These are phyloP conservation scores for Peromyscus aztecus DNA, from an alignment of 2,797 vertebrate species.

Conservation along the genomic window DNA sequence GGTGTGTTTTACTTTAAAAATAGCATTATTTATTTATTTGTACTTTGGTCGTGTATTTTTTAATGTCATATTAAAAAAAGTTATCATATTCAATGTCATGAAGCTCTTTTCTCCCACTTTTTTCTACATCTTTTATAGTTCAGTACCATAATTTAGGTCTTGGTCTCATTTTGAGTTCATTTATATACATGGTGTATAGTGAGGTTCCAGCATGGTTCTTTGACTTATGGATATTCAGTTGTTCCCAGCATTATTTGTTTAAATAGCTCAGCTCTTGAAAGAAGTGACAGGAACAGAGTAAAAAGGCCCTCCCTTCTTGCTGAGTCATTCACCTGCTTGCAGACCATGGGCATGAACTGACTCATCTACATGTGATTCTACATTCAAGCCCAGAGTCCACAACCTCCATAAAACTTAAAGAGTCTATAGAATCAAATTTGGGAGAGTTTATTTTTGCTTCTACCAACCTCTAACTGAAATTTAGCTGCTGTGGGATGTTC, in stretches of 20 bases:
- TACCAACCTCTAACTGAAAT: slow-evolving; percentile 33
- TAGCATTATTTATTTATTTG: not conserved
- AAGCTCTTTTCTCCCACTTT: not conserved
- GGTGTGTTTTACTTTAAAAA: not conserved
- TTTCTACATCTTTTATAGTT: not conserved
- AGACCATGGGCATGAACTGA: not conserved
- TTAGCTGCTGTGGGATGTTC: too few relatives aligned
- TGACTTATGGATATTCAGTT: not conserved
- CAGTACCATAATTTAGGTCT: not conserved
- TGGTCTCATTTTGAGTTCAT: slow-evolving; percentile 7
- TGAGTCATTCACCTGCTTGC: not conserved
- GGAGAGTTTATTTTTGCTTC: not conserved
- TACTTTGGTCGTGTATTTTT: slow-evolving; percentile 52
- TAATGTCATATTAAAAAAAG: not conserved
- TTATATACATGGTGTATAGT: not conserved
- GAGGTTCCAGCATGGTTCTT: not conserved
- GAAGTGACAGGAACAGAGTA: not conserved
- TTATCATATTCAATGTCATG: not conserved
- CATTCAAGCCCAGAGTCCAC: not conserved
- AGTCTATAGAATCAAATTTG: not conserved
- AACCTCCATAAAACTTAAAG: not conserved
- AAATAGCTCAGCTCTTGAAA: slow-evolving; percentile 38
- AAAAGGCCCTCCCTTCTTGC: not conserved
- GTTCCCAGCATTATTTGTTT: not conserved
- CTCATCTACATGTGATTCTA: not conserved